A percentile compares a stretch with the other conserved stretches of the same genome.
Evolutionary conservation across 2,888 invertebrate species (phyloP).

Genomic region (Ectemnius lituratus): DNA sequence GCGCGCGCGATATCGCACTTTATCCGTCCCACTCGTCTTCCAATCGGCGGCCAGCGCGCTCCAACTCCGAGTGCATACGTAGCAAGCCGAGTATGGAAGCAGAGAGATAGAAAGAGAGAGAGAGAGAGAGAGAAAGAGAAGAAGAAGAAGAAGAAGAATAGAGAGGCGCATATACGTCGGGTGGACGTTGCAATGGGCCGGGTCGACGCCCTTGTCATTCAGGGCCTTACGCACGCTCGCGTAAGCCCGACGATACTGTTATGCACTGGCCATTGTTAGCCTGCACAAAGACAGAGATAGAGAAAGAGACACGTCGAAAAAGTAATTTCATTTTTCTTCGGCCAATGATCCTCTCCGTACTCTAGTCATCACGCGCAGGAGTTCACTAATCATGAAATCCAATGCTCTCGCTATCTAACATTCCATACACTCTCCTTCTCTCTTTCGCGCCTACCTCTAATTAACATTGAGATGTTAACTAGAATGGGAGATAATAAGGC

Average conservation of each 20-base stretch:
- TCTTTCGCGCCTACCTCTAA: no score
- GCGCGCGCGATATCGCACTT: neutral
- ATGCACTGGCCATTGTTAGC: constrained; percentile 41
- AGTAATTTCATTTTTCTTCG: no score
- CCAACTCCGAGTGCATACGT: neutral
- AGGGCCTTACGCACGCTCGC: constrained; percentile 48
- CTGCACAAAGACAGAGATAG: constrained; percentile 24
- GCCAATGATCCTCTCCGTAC: no score
- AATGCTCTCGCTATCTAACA: no score
- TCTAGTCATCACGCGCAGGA: no score
- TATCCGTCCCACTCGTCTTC: neutral
- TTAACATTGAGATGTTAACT: neutral
- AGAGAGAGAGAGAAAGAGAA: neutral
- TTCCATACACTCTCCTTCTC: no score
- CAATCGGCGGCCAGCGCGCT: neutral
- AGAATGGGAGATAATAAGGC: neutral
- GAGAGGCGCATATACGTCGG: constrained; percentile 9
- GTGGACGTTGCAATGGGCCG: constrained; percentile 33
- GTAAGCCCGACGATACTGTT: constrained; percentile 45
- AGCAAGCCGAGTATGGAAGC: neutral
- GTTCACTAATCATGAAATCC: no score
- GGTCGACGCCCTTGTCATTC: constrained; percentile 53
- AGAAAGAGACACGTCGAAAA: no score
- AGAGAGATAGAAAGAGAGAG: neutral
- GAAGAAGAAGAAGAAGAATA: no score